Conservation (phyloP, 2,113 vertebrate genomes). For the Mohoua ochrocephala region DNA sequence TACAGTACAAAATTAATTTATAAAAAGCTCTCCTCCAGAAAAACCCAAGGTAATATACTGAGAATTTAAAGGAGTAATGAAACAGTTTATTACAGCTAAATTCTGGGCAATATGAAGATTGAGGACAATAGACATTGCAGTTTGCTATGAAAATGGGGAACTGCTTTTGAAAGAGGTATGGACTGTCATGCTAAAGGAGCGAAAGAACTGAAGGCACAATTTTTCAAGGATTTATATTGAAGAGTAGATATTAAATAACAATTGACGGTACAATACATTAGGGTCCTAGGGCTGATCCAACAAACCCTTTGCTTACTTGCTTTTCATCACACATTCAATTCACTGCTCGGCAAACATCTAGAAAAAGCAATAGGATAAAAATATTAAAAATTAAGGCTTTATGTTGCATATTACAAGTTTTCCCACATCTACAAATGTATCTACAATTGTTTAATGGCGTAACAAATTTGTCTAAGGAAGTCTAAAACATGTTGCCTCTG, state of each 20-base stretch:
- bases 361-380: neutral
- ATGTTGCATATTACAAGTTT: neutral
- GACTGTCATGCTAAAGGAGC: neutral
- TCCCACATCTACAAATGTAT: neutral
- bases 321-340: neutral
- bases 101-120: neutral
- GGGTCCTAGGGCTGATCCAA: neutral
- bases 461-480: neutral
- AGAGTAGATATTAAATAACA: neutral
- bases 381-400: neutral
- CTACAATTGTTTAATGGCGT: neutral
- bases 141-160: neutral
- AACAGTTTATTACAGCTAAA: neutral
- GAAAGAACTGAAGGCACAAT: neutral
- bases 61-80: neutral
- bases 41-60: neutral
- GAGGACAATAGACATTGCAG: neutral
- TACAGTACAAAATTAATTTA: neutral
- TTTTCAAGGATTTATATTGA: neutral
- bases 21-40: neutral
- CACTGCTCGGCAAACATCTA: neutral
- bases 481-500: neutral
- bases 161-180: neutral
- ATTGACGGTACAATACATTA: neutral
- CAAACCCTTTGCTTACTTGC: neutral